Base-by-base conservation (phyloP, 2,797 vertebrate genomes). In the Liparis tanakae region DNA sequence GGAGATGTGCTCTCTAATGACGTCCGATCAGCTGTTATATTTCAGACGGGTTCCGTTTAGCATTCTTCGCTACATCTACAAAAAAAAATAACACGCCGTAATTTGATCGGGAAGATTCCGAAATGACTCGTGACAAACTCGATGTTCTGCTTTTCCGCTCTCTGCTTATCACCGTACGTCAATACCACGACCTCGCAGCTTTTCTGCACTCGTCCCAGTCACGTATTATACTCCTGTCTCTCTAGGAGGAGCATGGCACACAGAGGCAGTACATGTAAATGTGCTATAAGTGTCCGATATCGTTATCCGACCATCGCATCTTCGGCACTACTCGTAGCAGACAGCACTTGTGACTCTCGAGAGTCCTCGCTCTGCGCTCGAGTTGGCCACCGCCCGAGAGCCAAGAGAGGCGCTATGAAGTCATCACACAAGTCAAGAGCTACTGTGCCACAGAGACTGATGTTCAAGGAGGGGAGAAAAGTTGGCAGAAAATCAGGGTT, bases 351-450 rank as follows among this genome's bases (percentile, higher is more conserved):
- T 55, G 59, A 82, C 76, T 86, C 85, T 90, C 73, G 65, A 89
- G 88, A 88, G 86, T 79, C 85, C 84, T 91, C 87, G 69, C 86
- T 87, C 89, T 82, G 74, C 30, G 79, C 86, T 87, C 74, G 75
- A 91, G 85, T 87, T 90, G 88, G 92, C 90, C 78, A 73, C 88
- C 80, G 81, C 82, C 80, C 80, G 67, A 89, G 85, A 89, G 85
- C 89, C 83, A 89, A 87, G 88, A 91, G 88, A 80, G 83, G 83
- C 70, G 39, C 82, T 84, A 90, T 93, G 88, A 92, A 92, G 91
- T 93, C 91, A 92, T 94, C 88, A 92, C 78, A 65, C 83, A 78
- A 90, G 85, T 89, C 80, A 87, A 92, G 87, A 92, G 91, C 92
- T 90, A 90, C 90, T 89, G 88, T 90, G 89, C 91, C 87, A 91